Base-by-base conservation (phyloP, 2,797 vertebrate species). In the Anomalospiza imberbis region DNA sequence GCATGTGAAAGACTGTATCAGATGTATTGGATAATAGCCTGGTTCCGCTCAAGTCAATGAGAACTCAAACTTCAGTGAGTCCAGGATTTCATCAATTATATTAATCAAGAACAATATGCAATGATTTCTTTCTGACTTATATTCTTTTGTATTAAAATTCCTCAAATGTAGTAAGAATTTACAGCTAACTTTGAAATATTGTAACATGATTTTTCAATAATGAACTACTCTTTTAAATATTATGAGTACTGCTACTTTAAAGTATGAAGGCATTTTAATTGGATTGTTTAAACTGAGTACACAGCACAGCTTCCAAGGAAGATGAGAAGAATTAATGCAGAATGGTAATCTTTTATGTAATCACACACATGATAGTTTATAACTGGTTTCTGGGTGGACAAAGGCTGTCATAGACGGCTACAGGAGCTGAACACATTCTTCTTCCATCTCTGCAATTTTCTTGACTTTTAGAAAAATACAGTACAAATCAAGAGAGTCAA, bases 301-400 rank as follows among this genome's bases (percentile, higher is more conserved):
- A n/a, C 44, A 76, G 25, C 32, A 78, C n/a, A 81, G 12, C 29
- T 86, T 89, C 70, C 73, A 84, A 82, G 31, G 42, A 75, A 85
- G 38, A 88, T 44, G 75, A 85, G 77, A 84, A 92, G 47, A 85
- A 87, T 62, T 21, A 91, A 79, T 87, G 57, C 10, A 19, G 55
- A 77, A 72, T 70, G 21, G 9, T 85, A 93, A 85, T 93, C 32
- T 45, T 88, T 91, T 84, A 83, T 83, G 62, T 83, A 93, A 84
- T 77, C 54, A 38, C 34, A 34, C 24, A 47, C 68, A 42, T 51
- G 70, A 72, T 68, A 78, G 44, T 70, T 86, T 88, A 14, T 72
- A 82, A 91, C 80, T 89, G 60, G 9, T 88, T 93, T 92, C 75
- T 95, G 58, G 31, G 26, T 80, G 93, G 68, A 91, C 65, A 93